Percentiles rank a stretch among this genome's conserved stretches.
These are phyloP conservation scores for Cynopterus sphinx DNA, from an alignment of 2,797 vertebrate species.

Conservation along the genomic window DNA sequence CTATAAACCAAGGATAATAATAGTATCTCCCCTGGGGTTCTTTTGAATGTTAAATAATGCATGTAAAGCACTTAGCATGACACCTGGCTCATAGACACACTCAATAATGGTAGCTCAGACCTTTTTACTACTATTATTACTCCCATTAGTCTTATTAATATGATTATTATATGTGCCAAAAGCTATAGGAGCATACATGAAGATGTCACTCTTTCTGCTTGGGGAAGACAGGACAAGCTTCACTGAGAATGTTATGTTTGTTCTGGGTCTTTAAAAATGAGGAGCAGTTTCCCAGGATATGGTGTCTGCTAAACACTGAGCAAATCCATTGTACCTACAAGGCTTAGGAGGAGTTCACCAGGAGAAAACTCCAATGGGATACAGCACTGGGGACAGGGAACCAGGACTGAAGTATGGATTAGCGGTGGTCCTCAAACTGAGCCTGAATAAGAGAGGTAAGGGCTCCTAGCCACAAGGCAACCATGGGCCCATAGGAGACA, in stretches of 20 bases:
- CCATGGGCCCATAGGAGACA: neutral
- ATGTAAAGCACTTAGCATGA: slow-evolving; percentile 41
- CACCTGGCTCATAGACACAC: slow-evolving; percentile 48
- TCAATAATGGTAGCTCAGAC: neutral
- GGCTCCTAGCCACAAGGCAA: neutral
- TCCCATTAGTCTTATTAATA: neutral
- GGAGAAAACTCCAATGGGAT: neutral
- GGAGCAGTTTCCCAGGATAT: neutral
- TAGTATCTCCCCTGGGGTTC: slow-evolving; percentile 9
- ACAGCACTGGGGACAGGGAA: neutral
- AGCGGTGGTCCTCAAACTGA: neutral
- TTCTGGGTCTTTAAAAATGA: slow-evolving; percentile 17
- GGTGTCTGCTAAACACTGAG: neutral
- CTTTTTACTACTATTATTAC: neutral
- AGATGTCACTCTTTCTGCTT: neutral
- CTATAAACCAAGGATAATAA: slow-evolving; percentile 48
- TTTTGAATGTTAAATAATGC: slow-evolving; percentile 67
- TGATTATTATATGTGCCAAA: neutral
- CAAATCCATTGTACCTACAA: neutral
- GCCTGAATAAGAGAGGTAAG: neutral
- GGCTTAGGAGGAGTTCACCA: neutral
- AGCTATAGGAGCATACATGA: neutral
- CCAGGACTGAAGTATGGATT: neutral
- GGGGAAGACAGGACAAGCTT: neutral
- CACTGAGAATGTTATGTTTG: neutral